A percentile compares a stretch with the other conserved stretches of the same genome.
Evolutionary conservation across 2,113 vertebrate genomes (phyloP).

Genomic region (Micronisus gabar): DNA sequence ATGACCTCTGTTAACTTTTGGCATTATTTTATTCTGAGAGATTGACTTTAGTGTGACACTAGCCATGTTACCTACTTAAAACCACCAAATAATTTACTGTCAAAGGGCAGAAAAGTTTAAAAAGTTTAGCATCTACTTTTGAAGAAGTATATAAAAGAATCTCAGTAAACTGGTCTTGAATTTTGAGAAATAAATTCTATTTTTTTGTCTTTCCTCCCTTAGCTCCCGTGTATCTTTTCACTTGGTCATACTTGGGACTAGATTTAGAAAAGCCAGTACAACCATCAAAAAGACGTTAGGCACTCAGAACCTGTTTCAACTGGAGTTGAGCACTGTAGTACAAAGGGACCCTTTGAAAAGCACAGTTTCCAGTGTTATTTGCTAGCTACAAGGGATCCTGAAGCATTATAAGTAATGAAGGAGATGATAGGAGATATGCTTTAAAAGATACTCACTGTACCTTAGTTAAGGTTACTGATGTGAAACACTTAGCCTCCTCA

Average conservation of each 20-base stretch:
- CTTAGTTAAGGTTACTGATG: not conserved
- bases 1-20: not conserved
- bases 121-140: not conserved
- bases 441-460: not conserved
- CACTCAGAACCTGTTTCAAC: not conserved
- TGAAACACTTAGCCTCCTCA: not conserved
- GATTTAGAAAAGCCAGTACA: not conserved
- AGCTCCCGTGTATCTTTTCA: not conserved
- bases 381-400: not conserved
- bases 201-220: not conserved
- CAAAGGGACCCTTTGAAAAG: not conserved
- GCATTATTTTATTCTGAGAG: not conserved
- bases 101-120: not conserved
- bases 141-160: not conserved
- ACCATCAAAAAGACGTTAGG: not conserved
- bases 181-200: not conserved
- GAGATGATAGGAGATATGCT: not conserved
- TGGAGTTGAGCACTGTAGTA: not conserved
- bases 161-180: not conserved
- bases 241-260: not conserved
- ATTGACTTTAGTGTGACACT: not conserved
- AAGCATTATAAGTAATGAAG: not conserved
- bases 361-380: not conserved
- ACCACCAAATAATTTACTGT: not conserved
- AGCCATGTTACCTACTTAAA: not conserved